Conservation (phyloP, 2,113 vertebrate species). For the Macroglossus sobrinus region DNA sequence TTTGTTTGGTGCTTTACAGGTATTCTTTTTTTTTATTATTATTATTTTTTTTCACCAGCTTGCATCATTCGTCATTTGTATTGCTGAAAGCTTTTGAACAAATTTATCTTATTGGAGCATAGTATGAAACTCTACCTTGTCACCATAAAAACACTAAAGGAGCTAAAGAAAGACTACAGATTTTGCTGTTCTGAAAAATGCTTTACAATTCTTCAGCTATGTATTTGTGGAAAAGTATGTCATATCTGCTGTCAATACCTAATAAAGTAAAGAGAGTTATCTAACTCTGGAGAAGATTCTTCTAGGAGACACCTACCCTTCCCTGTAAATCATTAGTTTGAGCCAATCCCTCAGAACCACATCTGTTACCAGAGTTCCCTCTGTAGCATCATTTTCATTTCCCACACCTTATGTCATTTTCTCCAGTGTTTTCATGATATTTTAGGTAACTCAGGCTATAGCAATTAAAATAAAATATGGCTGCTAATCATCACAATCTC, state of each 20-base stretch:
- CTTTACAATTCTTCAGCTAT: constrained; percentile 3
- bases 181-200: constrained; percentile 29
- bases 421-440: constrained; percentile 52
- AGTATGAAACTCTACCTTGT: background rate
- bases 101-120: constrained; percentile 17
- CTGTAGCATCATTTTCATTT: constrained; percentile 43
- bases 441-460: constrained; percentile 52
- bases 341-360: background rate
- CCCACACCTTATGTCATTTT: constrained; percentile 52
- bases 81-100: constrained; percentile 12
- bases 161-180: constrained; percentile 6
- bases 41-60: constrained; percentile 16
- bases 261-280: constrained; percentile 27
- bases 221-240: background rate
- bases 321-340: constrained; percentile 37
- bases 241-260: background rate
- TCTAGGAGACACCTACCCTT: background rate
- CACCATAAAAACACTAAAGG: background rate
- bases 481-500: constrained; percentile 43
- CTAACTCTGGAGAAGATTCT: constrained; percentile 8
- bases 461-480: constrained; percentile 58
- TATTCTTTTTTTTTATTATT: background rate
- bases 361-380: constrained; percentile 49
- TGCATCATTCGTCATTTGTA: constrained; percentile 13
- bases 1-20: background rate